Base-by-base conservation (phyloP, 2,797 vertebrate genomes). In the Rhinogobio ventralis region DNA sequence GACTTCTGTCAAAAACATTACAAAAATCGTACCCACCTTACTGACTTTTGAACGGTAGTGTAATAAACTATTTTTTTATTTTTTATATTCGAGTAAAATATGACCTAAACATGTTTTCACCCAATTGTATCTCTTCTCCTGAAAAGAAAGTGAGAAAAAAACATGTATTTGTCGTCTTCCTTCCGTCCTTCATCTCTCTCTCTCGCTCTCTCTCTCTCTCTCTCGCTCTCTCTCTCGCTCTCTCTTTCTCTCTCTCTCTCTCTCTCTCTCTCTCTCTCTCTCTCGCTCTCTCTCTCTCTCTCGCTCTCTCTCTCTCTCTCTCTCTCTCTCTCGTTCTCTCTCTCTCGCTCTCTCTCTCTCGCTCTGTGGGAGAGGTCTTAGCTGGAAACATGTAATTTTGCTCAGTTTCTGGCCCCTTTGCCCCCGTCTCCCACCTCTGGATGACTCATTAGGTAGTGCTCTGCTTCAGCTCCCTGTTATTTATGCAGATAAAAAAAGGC, bases 401-500 rank as follows among this genome's bases (percentile, higher is more conserved):
- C 87, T 88, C 68, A n/a, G 77, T 80, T 81, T 77, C 90, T 87
- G 83, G 81, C 89, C 82, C 86, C 85, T 79, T 88, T 51, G 86
- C 81, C 89, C 85, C 76, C 20, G 23, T 78, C 81, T 85, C 72
- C 74, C 88, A 87, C 89, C 87, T 91, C 88, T 87, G 79, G 39
- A 82, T 87, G 28, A 90, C 77, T 90, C 88, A 90, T 88, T 91
- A 90, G 76, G 82, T 82, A 82, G 68, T 20, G 28, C 84, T 89
- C 80, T 49, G 84, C 82, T 87, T 85, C 77, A 89, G 83, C 77
- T 79, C 78, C 86, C 90, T 92, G 91, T 89, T 92, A 91, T 93
- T 93, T 91, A 90, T 91, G 89, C 85, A 91, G 91, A 94, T 91
- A 91, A 86, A 92, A n/a, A 84, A 85, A 83, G 78, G 88, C 89